phyloP scores from a whole-genome alignment of 2,888 invertebrate genomes.

The Campaea margaritaria region DNA sequence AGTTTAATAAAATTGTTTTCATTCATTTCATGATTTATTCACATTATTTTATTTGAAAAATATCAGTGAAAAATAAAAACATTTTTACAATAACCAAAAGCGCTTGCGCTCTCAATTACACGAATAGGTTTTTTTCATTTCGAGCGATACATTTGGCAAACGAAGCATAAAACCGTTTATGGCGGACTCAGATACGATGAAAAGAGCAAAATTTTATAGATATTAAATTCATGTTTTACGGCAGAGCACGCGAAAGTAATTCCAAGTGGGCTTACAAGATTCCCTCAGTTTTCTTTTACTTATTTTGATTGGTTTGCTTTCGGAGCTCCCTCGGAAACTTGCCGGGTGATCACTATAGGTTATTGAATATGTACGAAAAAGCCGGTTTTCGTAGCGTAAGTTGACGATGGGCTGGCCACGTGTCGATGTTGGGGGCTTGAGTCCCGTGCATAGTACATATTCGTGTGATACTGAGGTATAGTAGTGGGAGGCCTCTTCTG shows the following conservation, averaged over 20 bases:
- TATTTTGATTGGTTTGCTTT: conserved; percentile 31
- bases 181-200: conserved; percentile 27
- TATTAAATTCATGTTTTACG: conserved; percentile 40
- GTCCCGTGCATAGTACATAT: too few species aligned
- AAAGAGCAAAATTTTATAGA: conserved; percentile 36
- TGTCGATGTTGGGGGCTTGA: too few species aligned
- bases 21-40: too few species aligned
- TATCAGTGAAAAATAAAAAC: neutral
- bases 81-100: conserved; percentile 1
- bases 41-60: too few species aligned
- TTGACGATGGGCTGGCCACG: too few species aligned
- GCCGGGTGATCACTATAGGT: conserved; percentile 14
- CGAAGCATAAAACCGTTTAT: conserved; percentile 40
- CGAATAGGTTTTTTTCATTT: conserved; percentile 13
- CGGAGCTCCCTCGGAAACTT: neutral
- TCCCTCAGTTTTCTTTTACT: conserved; percentile 18
- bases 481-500: too few species aligned
- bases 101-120: conserved; percentile 8
- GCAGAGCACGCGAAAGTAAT: conserved; percentile 17
- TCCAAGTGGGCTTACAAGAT: conserved; percentile 4
- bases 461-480: too few species aligned
- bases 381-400: too few species aligned
- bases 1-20: too few species aligned
- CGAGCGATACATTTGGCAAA: conserved; percentile 35
- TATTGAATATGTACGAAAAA: neutral